These are phyloP conservation scores for Zaprionus davidi DNA, from an alignment of 1,140 invertebrate genomes.

Conservation along the genomic window DNA sequence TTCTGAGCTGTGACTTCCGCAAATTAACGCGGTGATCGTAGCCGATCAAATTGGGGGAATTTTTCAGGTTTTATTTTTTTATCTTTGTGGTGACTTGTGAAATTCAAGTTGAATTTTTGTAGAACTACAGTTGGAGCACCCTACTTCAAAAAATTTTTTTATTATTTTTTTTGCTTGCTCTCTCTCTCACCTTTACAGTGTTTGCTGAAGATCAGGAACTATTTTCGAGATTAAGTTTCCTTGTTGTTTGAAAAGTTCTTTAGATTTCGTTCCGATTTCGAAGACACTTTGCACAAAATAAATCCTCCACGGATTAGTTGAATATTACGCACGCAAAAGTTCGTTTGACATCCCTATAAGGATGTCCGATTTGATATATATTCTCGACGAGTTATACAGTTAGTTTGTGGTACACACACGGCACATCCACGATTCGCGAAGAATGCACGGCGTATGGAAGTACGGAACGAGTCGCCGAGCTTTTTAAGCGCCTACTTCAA, in stretches of 20 bases:
- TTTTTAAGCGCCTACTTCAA: slow-evolving; percentile 79
- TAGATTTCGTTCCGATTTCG: slow-evolving; percentile 10
- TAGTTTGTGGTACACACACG: slow-evolving; percentile 46
- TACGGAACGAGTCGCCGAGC: slow-evolving; percentile 65
- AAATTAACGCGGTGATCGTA: slow-evolving; percentile 18
- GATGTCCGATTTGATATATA: slow-evolving; percentile 35
- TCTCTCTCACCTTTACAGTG: neutral
- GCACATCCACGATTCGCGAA: slow-evolving; percentile 75
- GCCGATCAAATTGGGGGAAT: neutral
- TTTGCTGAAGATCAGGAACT: neutral
- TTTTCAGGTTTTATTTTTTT: neutral
- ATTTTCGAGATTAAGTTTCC: neutral
- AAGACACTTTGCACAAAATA: slow-evolving; percentile 26
- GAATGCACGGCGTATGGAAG: slow-evolving; percentile 75
- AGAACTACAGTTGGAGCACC: neutral
- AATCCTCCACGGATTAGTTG: slow-evolving; percentile 6
- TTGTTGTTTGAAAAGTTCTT: slow-evolving; percentile 16
- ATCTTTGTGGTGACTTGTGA: neutral
- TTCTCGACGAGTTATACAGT: neutral
- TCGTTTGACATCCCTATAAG: slow-evolving; percentile 58
- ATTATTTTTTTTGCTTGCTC: slow-evolving; percentile 1
- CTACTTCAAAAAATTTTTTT: neutral
- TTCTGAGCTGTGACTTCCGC: slow-evolving; percentile 50
- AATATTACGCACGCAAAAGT: slow-evolving; percentile 47
- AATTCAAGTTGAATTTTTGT: neutral